A percentile compares a stretch with the other conserved stretches of the same genome.
These are phyloP conservation scores for Phortica magna DNA, from an alignment of 2,888 invertebrate species.

Conservation along the genomic window DNA sequence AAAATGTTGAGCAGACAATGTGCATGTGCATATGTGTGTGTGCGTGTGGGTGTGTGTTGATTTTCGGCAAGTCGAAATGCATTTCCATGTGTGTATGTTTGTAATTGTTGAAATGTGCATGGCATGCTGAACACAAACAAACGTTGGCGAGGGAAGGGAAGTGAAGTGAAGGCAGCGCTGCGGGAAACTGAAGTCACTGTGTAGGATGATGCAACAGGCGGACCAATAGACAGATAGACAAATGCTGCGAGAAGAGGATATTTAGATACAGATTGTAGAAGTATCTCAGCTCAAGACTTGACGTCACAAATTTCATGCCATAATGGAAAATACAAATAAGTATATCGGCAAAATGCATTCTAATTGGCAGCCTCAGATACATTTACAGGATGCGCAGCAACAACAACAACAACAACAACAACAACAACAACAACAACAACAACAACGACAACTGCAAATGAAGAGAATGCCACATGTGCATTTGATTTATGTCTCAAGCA, in stretches of 20 bases:
- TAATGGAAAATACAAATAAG: constrained; percentile 24
- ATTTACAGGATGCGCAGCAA: constrained; percentile 3
- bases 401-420: background rate
- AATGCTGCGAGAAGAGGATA: background rate
- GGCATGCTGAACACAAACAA: background rate
- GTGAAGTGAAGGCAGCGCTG: no score
- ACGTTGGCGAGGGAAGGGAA: background rate
- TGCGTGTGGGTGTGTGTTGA: background rate
- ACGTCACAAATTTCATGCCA: constrained; percentile 8
- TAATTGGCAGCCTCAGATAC: constrained; percentile 29
- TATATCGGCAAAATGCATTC: background rate
- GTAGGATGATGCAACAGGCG: background rate
- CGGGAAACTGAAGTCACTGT: background rate
- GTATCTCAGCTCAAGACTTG: background rate
- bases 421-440: background rate
- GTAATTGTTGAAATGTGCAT: constrained; percentile 7
- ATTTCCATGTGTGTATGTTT: background rate
- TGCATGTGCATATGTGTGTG: background rate
- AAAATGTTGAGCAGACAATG: background rate
- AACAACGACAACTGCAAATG: background rate
- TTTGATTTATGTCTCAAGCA: constrained; percentile 13
- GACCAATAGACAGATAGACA: background rate
- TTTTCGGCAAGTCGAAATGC: constrained; percentile 2
- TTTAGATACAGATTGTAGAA: no score
- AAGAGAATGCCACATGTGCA: background rate